Conservation (phyloP, 23 tunicate genomes). For the Ciona savignyi region DNA sequence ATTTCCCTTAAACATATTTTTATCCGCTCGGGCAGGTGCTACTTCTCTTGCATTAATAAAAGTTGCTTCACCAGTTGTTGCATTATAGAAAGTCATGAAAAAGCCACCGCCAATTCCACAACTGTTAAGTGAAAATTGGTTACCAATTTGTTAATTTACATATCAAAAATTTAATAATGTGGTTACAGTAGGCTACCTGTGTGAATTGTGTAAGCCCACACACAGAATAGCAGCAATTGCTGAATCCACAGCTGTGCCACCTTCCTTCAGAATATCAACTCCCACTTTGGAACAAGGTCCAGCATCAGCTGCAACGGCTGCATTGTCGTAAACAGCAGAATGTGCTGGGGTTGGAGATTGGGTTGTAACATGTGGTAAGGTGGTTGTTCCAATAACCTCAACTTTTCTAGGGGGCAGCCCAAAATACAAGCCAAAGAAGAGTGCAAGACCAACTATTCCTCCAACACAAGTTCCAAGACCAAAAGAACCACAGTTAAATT, state of each 20-base stretch:
- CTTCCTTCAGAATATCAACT: constrained; percentile 38
- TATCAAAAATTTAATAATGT: too few relatives aligned
- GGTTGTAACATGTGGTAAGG: constrained; percentile 5
- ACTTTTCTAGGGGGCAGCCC: constrained; percentile 57
- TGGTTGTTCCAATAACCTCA: not conserved
- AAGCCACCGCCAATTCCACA: constrained; percentile 93
- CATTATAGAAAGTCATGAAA: constrained; percentile 75
- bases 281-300: constrained; percentile 86
- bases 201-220: constrained; percentile 70
- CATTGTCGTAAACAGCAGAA: constrained; percentile 19
- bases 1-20: constrained; percentile 74
- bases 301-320: constrained; percentile 95
- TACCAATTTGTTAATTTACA: too few relatives aligned
- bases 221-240: constrained; percentile 93
- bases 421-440: constrained; percentile 71
- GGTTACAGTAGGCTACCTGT: constrained; percentile 47
- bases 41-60: constrained; percentile 75
- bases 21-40: constrained; percentile 49
- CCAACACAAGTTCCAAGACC: constrained; percentile 52
- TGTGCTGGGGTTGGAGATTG: constrained; percentile 6
- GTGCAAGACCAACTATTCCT: constrained; percentile 36
- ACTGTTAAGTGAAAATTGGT: constrained; percentile 19
- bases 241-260: constrained; percentile 92
- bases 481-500: constrained; percentile 8
- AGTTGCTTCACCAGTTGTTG: constrained; percentile 44